These are phyloP conservation scores for Gymnopithys bicolor DNA, from an alignment of 2,797 vertebrate genomes.

Conservation along the genomic window DNA sequence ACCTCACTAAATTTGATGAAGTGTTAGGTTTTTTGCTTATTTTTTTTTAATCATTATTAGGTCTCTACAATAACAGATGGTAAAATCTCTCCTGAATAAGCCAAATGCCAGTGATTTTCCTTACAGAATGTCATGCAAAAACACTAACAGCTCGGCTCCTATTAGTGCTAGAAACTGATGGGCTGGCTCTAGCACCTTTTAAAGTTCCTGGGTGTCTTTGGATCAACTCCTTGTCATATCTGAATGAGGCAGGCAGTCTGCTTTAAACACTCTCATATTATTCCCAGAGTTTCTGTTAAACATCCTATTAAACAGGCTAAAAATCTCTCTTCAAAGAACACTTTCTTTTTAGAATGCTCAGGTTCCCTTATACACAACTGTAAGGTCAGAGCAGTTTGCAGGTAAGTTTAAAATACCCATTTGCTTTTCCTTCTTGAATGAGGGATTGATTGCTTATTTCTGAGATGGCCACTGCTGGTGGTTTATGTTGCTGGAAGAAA, in stretches of 20 bases:
- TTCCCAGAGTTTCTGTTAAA: not conserved
- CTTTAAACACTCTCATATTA: not conserved
- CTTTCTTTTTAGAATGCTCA: not conserved
- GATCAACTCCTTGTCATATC: not conserved
- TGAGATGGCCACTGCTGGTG: not conserved
- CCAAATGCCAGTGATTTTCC: conserved; percentile 44
- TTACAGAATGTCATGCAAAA: conserved; percentile 22
- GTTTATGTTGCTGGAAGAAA: not conserved
- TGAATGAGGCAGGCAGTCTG: not conserved
- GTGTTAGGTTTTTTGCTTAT: not conserved
- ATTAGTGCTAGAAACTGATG: not conserved
- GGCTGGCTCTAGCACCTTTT: not conserved
- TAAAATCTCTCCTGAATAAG: conserved; percentile 52
- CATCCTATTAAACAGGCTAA: not conserved
- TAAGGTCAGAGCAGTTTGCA: not conserved
- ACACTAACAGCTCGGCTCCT: not conserved
- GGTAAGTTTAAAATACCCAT: not conserved
- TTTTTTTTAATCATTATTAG: conserved; percentile 16
- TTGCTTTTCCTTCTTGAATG: not conserved
- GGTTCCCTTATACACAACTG: rapidly evolving
- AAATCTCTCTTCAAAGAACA: not conserved
- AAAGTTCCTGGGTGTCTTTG: conserved; percentile 6
- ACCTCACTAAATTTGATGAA: conserved; percentile 38
- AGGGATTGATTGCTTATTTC: not conserved
- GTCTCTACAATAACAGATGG: conserved; percentile 43